A percentile compares a stretch with the other conserved stretches of the same genome.
Evolutionary conservation across 1,140 invertebrate genomes (phyloP).

Genomic region (Macrocentrus cingulum): DNA sequence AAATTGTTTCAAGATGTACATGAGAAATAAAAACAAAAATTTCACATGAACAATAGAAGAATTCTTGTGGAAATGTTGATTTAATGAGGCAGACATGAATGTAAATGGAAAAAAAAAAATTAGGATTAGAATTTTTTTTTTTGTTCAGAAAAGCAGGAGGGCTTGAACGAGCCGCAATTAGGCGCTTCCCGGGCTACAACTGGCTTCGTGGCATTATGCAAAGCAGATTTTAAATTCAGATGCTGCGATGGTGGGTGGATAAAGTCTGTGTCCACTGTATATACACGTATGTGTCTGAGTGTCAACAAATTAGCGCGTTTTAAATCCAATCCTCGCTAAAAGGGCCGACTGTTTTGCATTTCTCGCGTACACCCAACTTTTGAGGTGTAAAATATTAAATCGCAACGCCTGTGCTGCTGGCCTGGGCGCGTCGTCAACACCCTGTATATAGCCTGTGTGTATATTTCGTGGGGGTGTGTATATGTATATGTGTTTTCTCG

Average conservation of each 20-base stretch:
- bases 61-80: too few relatives aligned
- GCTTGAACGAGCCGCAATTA: conserved; percentile 55
- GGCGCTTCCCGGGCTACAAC: conserved; percentile 41
- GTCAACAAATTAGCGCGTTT: conserved; percentile 56
- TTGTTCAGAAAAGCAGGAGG: conserved; percentile 16
- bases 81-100: too few relatives aligned
- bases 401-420: conserved; percentile 42
- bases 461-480: not conserved
- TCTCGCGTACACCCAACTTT: conserved; percentile 50
- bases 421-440: conserved; percentile 29
- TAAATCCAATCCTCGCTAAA: conserved; percentile 54
- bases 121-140: not conserved
- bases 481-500: conserved; percentile 17
- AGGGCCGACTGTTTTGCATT: conserved; percentile 53
- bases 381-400: conserved; percentile 61
- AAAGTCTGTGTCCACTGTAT: conserved; percentile 22
- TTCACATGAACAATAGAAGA: too few relatives aligned
- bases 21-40: too few relatives aligned
- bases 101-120: too few relatives aligned
- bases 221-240: conserved; percentile 60
- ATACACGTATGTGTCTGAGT: conserved; percentile 36
- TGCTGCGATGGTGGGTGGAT: conserved; percentile 37
- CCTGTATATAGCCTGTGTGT: not conserved
- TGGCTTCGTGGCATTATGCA: conserved; percentile 50
- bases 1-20: too few relatives aligned